phyloP scores from a whole-genome alignment of 2,113 vertebrate genomes.

The Pitta sordida region DNA sequence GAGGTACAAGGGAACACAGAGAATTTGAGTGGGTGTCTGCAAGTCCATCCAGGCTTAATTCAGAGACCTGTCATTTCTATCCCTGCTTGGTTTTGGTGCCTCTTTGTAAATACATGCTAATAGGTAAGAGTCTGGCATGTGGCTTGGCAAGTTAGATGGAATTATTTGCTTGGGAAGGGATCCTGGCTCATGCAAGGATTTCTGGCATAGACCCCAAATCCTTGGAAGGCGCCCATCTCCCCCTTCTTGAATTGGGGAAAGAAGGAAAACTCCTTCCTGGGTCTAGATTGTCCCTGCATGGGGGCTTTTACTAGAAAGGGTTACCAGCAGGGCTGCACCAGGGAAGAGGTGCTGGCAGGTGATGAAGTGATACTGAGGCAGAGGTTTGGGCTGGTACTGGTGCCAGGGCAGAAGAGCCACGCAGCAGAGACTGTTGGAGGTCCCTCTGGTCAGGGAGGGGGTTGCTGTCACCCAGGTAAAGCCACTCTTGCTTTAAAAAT shows the following conservation, averaged over 20 bases:
- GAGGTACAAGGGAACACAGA: conserved; percentile 29
- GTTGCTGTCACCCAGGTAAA: not conserved
- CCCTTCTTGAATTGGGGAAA: not conserved
- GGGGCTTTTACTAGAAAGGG: not conserved
- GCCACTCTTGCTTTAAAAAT: not conserved
- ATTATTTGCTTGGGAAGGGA: not conserved
- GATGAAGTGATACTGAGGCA: not conserved
- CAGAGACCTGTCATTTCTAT: not conserved
- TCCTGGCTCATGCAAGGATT: not conserved
- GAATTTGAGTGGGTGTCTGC: not conserved
- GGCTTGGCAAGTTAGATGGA: not conserved
- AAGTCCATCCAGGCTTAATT: not conserved
- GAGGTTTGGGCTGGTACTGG: not conserved
- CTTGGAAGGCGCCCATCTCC: not conserved
- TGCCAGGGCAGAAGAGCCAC: not conserved
- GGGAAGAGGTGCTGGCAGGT: fast-evolving
- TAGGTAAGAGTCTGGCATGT: not conserved
- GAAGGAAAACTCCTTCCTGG: not conserved
- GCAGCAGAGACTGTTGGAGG: not conserved
- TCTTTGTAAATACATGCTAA: conserved; percentile 31
- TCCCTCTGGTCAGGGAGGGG: not conserved
- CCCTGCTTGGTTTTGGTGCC: not conserved
- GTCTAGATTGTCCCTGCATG: fast-evolving
- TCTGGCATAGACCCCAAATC: not conserved
- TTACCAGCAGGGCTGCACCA: not conserved